Base-by-base conservation (phyloP, 2,888 invertebrate genomes). In the Halictus quadricinctus region DNA sequence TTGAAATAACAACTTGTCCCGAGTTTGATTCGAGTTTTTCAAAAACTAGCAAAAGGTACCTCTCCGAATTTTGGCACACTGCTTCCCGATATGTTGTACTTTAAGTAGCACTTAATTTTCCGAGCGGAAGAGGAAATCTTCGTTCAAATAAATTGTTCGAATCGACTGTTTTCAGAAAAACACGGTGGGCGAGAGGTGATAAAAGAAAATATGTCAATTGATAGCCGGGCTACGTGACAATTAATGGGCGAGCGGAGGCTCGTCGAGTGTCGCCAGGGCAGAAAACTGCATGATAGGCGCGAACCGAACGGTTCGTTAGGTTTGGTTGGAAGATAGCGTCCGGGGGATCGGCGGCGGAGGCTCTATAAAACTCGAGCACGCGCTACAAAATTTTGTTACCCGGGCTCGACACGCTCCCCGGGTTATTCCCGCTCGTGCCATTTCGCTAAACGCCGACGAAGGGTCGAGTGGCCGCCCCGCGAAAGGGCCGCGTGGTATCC, bases 341-440 rank as follows among this genome's bases (percentile, higher is more conserved):
- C 58, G n/a, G n/a, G 18, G 5, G 69, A n/a, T 69, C 43, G 69
- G 25, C 36, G 36, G 36, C 10, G 21, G 21, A 41, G n/a, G 4
- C 43, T 21, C 12, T 43, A 43, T 70, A 43, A 43, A 70, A n/a
- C 43, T 70, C 70, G n/a, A 70, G 41, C 41, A 43, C 41, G 12
- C 41, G 43, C n/a, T 70, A 70, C 21, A 70, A 70, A 70, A 70
- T 70, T 70, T 70, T 70, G 43, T 70, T 70, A 70, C 70, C 70
- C 70, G 13, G 36, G 12, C 43, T 18, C 70, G 70, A 84, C 54
- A 25, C 70, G n/a, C 12, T 64, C 29, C n/a, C 43, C 5, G n/a
- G n/a, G 69, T 21, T 43, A 70, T 70, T 43, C 70, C 43, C 43
- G 70, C 41, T 70, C 43, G 70, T 43, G 70, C 43, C n/a, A 12